Evolutionary conservation across 2,113 vertebrate genomes (phyloP), one percentile per base, ranked within the genome.

Genomic region (Indri indri): DNA sequence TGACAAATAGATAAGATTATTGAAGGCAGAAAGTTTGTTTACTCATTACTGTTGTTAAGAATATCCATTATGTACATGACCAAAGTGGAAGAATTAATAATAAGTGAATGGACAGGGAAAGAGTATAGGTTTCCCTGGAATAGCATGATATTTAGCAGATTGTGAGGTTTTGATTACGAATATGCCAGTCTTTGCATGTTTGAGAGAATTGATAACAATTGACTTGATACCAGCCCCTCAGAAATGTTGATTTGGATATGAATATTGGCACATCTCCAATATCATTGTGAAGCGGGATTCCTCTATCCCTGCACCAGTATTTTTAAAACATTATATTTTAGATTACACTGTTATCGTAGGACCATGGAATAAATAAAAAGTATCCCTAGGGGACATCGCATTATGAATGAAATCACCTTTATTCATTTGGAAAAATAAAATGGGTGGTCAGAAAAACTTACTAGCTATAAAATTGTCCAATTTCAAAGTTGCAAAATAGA

Each of bases 321-420:
- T 94, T 88, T 88, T 66, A 22, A 59, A 83, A 54, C n/a, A 47
- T 3, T 34, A 0, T 37, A 45, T 97, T 98, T 98, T 97, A 98
- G 95, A 97, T 91, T 66, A 81, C 82, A 81, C 82, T 98, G 80
- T 96, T 77, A 94, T 81, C 9, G 45, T 93, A 85, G 98, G 96
- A 98, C 98, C 52, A 97, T 94, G 94, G 71, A 96, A 94, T 92
- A 88, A 88, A 77, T 93, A 95, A 87, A 96, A 96, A 93, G 76
- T 95, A 97, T 91, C n/a, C 83, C 47, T 95, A 63, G 93, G 96
- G 94, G 54, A 95, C 40, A 91, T 97, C 73, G 96, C 96, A 97
- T 85, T 84, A 84, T 59, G 89, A 95, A 57, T 95, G 63, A 98
- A 98, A 98, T 97, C 27, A 95, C 11, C 0, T 90, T 90, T 91